Conservation (phyloP, 2,888 invertebrate species). For the Flexamia atlantica region DNA sequence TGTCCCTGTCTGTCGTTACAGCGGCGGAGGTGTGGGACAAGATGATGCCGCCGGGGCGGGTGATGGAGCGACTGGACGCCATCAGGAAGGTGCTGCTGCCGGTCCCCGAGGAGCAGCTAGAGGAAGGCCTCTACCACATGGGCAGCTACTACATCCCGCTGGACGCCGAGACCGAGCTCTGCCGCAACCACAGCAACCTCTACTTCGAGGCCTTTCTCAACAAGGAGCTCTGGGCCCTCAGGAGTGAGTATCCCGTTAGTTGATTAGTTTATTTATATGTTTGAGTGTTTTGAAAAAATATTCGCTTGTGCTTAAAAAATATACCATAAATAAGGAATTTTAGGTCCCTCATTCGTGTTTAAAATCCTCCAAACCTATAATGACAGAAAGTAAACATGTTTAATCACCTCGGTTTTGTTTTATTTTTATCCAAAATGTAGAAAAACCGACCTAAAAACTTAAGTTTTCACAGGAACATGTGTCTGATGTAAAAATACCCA, state of each 20-base stretch:
- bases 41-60: background rate
- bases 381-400: too few species aligned
- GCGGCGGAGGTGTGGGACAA: background rate
- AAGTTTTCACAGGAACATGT: too few species aligned
- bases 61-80: background rate
- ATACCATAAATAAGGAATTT: too few species aligned
- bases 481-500: too few species aligned
- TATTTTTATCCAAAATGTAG: too few species aligned
- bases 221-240: constrained; percentile 49
- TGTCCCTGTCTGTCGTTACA: background rate
- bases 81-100: constrained; percentile 2
- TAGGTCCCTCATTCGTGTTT: too few species aligned
- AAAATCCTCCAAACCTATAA: too few species aligned
- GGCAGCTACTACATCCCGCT: constrained; percentile 42
- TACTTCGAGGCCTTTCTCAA: constrained; percentile 39
- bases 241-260: constrained; percentile 35
- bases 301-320: too few species aligned
- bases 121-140: constrained; percentile 32
- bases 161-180: constrained; percentile 9
- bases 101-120: background rate
- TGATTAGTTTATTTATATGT: too few species aligned
- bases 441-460: too few species aligned
- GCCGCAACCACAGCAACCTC: constrained; percentile 50
- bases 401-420: too few species aligned
- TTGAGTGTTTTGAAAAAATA: too few species aligned